Base-by-base conservation (phyloP, 2,888 invertebrate species). In the Thecocarcelia acutangulata region DNA sequence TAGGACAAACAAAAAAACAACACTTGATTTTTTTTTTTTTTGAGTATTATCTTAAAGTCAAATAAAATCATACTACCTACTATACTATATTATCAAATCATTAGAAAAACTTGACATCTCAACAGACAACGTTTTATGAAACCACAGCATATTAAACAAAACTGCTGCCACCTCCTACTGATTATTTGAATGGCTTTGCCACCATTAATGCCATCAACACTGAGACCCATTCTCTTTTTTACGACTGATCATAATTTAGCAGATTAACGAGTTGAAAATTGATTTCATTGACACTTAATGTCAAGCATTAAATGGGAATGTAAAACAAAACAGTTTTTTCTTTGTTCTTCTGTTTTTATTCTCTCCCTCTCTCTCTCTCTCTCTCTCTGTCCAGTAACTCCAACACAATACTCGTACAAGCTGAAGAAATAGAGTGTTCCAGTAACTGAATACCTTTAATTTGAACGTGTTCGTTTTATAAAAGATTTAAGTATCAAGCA, bases 241-340 rank as follows among this genome's bases (percentile, higher is more conserved):
- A 85, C 74, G 74, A 69, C 54, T 69, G 78, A 59, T 74, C 85
- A 87, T 89, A 87, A 88, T 86, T 88, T 87, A 88, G 78, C 83
- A 86, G 88, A 87, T 88, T 89, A 88, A 88, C 85, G 88, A 88
- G 86, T 86, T 85, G 86, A 87, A 88, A 88, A 88, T 87, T 88
- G 87, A 88, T 87, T 89, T 87, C 85, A 86, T 86, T 87, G 85
- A 84, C 85, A 88, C 85, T 88, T 86, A 87, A 85, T 85, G 87
- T 87, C 86, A 85, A 86, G 86, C 72, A 48, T 61, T 81, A 56
- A 81, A 81, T 72, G 61, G 72, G 61, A 63, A 68, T 73, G 73
- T 70, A 59, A 66, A 80, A 81, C 80, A 81, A 81, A 81, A 70
- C 52, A 19, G 15, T 42, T n/a, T 68, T 54, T 74, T 9, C 24